Percentiles rank a stretch among this genome's conserved stretches.
Conservation (phyloP, 2,797 vertebrate species). For the Neomorphus geoffroyi region DNA sequence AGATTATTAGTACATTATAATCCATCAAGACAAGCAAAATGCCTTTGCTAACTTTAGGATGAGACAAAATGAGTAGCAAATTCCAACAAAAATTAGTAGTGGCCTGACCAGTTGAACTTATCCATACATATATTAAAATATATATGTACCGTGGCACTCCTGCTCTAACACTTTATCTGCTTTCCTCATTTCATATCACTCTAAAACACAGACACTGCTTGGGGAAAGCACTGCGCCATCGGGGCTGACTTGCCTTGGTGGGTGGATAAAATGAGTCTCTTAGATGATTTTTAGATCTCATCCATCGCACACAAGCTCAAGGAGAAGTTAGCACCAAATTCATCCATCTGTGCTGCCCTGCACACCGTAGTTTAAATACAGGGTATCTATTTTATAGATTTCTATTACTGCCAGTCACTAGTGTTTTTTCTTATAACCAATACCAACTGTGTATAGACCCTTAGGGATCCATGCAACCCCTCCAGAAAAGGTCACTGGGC, state of each 20-base stretch:
- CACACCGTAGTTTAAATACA: neutral
- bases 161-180: neutral
- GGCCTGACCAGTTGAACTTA: slow-evolving; percentile 41
- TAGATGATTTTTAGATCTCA: neutral
- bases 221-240: neutral
- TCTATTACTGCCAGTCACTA: neutral
- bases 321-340: neutral
- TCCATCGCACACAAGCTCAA: neutral
- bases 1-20: neutral
- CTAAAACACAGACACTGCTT: neutral
- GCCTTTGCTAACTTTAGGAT: neutral
- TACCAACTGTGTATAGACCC: neutral
- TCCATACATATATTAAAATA: neutral
- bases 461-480: neutral
- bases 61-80: neutral
- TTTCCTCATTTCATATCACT: neutral
- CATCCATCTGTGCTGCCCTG: neutral
- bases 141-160: neutral
- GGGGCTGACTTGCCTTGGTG: neutral
- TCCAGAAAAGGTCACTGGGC: neutral
- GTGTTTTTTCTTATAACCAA: neutral
- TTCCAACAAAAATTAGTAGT: slow-evolving; percentile 5
- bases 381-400: neutral
- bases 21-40: neutral
- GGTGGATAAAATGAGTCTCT: neutral